phyloP scores from a whole-genome alignment of 2,113 vertebrate genomes.

The Catharus bicknelli region DNA sequence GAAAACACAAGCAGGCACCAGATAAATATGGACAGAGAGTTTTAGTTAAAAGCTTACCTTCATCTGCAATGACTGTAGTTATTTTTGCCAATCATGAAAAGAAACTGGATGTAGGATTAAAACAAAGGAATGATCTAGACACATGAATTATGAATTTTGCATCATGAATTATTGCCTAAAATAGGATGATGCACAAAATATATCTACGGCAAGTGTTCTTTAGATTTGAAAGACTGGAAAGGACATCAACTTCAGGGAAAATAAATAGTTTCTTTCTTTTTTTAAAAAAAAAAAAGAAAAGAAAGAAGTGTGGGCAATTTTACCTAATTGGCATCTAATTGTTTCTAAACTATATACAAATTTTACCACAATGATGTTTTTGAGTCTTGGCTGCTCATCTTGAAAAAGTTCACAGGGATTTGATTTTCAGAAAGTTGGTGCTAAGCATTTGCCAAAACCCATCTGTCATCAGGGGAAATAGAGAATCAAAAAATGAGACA shows the following conservation, averaged over 20 bases:
- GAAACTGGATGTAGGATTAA: slow-evolving; percentile 29
- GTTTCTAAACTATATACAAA: background rate
- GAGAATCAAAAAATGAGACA: background rate
- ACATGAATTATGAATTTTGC: slow-evolving; percentile 49
- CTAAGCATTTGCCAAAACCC: background rate
- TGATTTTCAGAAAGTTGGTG: background rate
- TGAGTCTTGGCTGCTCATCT: background rate
- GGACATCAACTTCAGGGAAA: background rate
- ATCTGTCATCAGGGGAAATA: background rate
- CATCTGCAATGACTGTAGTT: background rate
- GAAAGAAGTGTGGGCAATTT: background rate
- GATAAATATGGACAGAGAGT: background rate
- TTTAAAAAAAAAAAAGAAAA: background rate
- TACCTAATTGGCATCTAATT: background rate
- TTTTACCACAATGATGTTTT: background rate
- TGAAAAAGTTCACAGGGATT: background rate
- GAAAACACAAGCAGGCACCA: background rate
- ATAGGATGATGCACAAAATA: background rate
- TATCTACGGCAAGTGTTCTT: background rate
- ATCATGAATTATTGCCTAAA: slow-evolving; percentile 23
- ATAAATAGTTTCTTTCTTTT: background rate
- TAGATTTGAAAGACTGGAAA: background rate
- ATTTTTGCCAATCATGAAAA: slow-evolving; percentile 38
- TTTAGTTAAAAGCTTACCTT: slow-evolving; percentile 20
- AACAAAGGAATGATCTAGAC: background rate